Evolutionary conservation across 2,797 vertebrate genomes (phyloP).

Genomic region (Aselliscus stoliczkanus): DNA sequence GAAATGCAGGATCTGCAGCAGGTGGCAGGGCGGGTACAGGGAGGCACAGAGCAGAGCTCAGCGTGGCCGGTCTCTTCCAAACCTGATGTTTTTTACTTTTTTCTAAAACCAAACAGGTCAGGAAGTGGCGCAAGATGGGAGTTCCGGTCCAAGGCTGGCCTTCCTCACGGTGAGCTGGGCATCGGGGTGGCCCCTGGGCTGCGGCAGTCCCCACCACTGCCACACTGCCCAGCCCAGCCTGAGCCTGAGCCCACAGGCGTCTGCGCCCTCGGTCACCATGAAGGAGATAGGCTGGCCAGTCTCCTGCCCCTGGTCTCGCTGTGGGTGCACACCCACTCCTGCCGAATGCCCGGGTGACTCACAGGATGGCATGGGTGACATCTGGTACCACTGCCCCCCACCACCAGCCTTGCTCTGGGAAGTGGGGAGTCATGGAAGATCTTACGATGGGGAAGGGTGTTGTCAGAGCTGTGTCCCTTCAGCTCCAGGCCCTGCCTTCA

Average conservation of each 20-base stretch:
- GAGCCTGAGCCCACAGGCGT: neutral
- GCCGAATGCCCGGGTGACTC: neutral
- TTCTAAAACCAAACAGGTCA: neutral
- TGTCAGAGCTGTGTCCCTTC: neutral
- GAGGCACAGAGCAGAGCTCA: neutral
- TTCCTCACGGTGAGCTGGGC: neutral
- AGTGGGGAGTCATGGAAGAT: neutral
- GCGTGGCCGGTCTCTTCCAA: accelerated
- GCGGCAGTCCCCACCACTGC: too few species aligned
- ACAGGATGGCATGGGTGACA: neutral
- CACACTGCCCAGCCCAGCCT: too few species aligned
- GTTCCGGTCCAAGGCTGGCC: neutral
- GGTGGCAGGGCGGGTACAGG: accelerated
- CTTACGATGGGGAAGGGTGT: accelerated
- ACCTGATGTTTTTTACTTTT: neutral
- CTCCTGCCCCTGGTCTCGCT: neutral
- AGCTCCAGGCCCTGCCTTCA: neutral
- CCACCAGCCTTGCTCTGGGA: accelerated
- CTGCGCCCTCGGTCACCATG: neutral
- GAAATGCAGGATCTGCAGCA: accelerated
- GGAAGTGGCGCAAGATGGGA: accelerated
- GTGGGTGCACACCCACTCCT: too few species aligned
- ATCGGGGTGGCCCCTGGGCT: neutral
- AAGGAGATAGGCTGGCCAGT: neutral
- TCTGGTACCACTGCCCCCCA: neutral